Base-by-base conservation (phyloP, 2,797 vertebrate genomes). In the Notolepis coatsorum region DNA sequence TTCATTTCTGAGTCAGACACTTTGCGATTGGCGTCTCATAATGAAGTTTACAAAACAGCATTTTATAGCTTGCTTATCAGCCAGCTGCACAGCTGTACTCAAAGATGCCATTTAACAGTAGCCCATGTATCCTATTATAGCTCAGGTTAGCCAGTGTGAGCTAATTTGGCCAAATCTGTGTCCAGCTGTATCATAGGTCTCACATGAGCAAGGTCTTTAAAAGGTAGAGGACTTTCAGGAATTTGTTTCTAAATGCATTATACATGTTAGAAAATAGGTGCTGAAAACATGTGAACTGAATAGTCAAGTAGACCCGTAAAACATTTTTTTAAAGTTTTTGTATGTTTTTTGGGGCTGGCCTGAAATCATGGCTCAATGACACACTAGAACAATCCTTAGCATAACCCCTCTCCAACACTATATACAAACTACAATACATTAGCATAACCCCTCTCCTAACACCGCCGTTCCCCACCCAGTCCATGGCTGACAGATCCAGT, bases 41-140 rank as follows among this genome's bases (percentile, higher is more conserved):
- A 85, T 75, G 67, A 75, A 77, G 82, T 87, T 83, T 75, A 65
- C 51, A 63, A 68, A 84, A 59, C 75, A 81, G 75, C 84, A 77
- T 79, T 84, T 80, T 71, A 61, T 65, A 51, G 55, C 46, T 45
- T 35, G 66, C 61, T 25, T 33, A 69, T 41, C 53, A 38, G 79
- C 71, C 76, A 79, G 76, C 77, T 75, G 84, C 71, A 64, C 39
- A 71, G 76, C 82, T 49, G 73, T 67, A 42, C 79, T 76, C 75
- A 76, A 43, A 82, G 72, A 82, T 68, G 65, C 50, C 70, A 63
- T 78, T 78, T 60, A 62, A 75, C 67, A 61, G 73, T 38, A 68
- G 18, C 42, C 69, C 46, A 61, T 57, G 57, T 25, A 61, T 65
- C 0, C 69, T 6, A 15, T 53, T 50, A 72, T 77, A 37, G 54